Conservation (phyloP, 2,113 vertebrate species). For the Romanogobio albipinnatus region DNA sequence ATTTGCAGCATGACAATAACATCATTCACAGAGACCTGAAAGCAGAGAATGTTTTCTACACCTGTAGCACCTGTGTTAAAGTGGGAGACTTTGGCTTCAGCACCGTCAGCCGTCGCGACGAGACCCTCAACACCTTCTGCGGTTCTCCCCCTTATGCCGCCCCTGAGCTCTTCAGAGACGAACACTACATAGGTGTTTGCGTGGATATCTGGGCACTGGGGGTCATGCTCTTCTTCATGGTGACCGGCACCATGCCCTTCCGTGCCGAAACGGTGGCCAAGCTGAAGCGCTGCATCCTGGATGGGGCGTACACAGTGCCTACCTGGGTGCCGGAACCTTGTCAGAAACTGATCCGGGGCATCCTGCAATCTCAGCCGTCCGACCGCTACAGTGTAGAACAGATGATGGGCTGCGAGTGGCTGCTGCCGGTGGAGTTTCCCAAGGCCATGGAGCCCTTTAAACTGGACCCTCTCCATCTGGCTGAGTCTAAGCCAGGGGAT, state of each 20-base stretch:
- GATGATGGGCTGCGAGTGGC: conserved; percentile 91
- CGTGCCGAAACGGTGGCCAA: conserved; percentile 94
- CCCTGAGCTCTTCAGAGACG: conserved; percentile 92
- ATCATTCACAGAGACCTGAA: conserved; percentile 96
- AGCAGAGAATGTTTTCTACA: conserved; percentile 94
- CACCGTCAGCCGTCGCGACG: conserved; percentile 86
- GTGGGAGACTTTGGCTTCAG: conserved; percentile 99
- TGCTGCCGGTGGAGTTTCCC: conserved; percentile 85
- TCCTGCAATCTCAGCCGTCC: conserved; percentile 84
- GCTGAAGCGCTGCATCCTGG: conserved; percentile 92
- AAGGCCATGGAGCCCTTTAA: conserved; percentile 85
- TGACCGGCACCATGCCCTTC: conserved; percentile 90
- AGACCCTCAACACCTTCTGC: conserved; percentile 93
- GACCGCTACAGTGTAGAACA: conserved; percentile 85
- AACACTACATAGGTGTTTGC: conserved; percentile 86
- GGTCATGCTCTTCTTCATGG: conserved; percentile 94
- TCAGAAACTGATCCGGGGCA: conserved; percentile 83
- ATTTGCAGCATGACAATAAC: conserved; percentile 88
- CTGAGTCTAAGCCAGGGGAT: conserved; percentile 70
- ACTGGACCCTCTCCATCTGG: conserved; percentile 87
- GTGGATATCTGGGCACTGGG: conserved; percentile 96
- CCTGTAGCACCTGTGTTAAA: conserved; percentile 89
- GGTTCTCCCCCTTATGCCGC: conserved; percentile 96
- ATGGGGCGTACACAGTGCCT: conserved; percentile 84
- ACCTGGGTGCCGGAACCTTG: conserved; percentile 84